These are phyloP conservation scores for Hoplostethus atlanticus DNA, from an alignment of 2,797 vertebrate species.

Conservation along the genomic window DNA sequence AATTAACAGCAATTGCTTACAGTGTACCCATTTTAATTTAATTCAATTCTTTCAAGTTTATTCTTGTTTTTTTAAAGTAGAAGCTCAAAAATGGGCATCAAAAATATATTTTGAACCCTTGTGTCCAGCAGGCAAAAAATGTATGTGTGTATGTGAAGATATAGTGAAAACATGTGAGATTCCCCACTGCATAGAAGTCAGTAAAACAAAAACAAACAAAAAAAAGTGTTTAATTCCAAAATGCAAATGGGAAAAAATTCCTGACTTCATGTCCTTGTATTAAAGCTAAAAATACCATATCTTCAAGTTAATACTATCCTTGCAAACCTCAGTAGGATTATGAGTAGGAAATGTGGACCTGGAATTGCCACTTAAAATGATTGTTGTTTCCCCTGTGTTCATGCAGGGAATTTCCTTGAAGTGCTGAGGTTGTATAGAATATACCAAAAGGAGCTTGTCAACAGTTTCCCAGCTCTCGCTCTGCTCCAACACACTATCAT, in stretches of 20 bases:
- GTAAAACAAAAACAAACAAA: too few species aligned
- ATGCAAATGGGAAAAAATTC: too few species aligned
- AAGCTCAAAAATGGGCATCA: background rate
- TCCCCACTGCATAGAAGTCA: background rate
- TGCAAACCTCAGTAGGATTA: too few species aligned
- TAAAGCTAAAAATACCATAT: too few species aligned
- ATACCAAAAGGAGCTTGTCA: slow-evolving; percentile 11
- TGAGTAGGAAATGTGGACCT: too few species aligned
- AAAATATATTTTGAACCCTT: background rate
- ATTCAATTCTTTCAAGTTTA: too few species aligned
- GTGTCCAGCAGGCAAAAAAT: background rate
- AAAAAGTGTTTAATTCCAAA: too few species aligned
- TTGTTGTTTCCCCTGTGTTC: background rate
- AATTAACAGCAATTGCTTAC: too few species aligned
- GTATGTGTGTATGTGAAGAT: background rate
- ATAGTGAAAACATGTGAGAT: background rate
- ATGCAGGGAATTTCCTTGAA: slow-evolving; percentile 15
- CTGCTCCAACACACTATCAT: slow-evolving; percentile 7
- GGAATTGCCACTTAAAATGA: background rate
- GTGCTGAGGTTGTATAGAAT: slow-evolving; percentile 1
- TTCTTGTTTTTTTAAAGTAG: too few species aligned
- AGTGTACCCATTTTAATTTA: background rate
- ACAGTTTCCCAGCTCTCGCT: slow-evolving; percentile 6
- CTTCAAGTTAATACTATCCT: too few species aligned
- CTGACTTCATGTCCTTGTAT: too few species aligned